Conservation (phyloP, 2,113 vertebrate genomes). For the Rhabdomys dilectus region DNA sequence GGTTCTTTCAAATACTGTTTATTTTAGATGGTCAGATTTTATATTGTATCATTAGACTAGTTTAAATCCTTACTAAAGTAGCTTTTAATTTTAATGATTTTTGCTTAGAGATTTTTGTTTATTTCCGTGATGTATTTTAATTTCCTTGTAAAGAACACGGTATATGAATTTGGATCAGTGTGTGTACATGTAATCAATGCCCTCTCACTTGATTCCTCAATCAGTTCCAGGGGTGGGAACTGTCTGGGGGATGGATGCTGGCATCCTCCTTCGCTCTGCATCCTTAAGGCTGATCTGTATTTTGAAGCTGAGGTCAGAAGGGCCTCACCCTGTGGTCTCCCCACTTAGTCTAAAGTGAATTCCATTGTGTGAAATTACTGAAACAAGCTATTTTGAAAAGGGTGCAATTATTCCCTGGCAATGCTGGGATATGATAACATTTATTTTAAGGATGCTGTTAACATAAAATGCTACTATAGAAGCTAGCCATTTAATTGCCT, state of each 20-base stretch:
- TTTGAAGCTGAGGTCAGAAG: neutral
- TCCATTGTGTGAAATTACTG: slow-evolving; percentile 39
- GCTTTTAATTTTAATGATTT: slow-evolving; percentile 69
- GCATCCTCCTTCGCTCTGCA: neutral
- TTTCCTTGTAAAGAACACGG: slow-evolving; percentile 48
- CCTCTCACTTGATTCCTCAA: neutral
- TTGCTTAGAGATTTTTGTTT: slow-evolving; percentile 33
- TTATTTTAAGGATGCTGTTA: slow-evolving; percentile 63
- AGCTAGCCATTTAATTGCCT: slow-evolving; percentile 62
- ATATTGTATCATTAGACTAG: slow-evolving; percentile 2
- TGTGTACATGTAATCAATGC: neutral
- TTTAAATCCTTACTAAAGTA: slow-evolving; percentile 54
- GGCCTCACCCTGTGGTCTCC: neutral
- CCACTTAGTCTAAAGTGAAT: neutral
- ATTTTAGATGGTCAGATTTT: slow-evolving; percentile 58
- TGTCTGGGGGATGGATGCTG: neutral
- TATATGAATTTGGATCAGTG: slow-evolving; percentile 22
- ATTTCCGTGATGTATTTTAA: slow-evolving; percentile 48
- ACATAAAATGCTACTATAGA: slow-evolving; percentile 58
- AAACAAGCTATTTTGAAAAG: slow-evolving; percentile 56
- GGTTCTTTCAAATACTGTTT: slow-evolving; percentile 57
- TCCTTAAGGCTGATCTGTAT: neutral
- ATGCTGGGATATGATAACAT: slow-evolving; percentile 43
- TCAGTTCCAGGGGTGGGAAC: neutral
- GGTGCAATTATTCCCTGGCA: slow-evolving; percentile 63